Conservation (phyloP, 92 coral and sea anemone genomes). For the Parazoanthus darwini region DNA sequence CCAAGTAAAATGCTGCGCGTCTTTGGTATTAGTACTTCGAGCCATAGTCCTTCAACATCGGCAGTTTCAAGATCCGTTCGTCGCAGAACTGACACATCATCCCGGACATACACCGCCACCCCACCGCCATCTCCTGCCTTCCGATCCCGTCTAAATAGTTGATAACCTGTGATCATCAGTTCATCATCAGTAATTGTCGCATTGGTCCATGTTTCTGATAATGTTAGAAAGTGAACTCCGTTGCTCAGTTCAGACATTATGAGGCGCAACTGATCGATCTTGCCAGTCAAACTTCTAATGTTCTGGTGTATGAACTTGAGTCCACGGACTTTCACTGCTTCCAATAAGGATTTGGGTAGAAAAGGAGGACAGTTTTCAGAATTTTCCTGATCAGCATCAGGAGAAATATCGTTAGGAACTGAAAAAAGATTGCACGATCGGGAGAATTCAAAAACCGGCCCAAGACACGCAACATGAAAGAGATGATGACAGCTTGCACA, state of each 20-base stretch:
- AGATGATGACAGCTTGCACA: constrained; percentile 20
- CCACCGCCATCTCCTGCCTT: constrained; percentile 27
- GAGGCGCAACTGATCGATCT: constrained; percentile 41
- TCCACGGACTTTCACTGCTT: constrained; percentile 17
- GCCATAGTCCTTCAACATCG: constrained; percentile 20
- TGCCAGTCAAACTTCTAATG: constrained; percentile 21
- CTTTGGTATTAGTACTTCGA: constrained; percentile 21
- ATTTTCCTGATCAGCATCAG: neutral
- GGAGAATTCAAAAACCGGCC: constrained; percentile 6
- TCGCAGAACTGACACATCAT: constrained; percentile 32
- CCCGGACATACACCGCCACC: constrained; percentile 32
- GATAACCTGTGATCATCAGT: constrained; percentile 33
- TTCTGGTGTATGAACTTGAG: constrained; percentile 33
- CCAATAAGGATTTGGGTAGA: constrained; percentile 15
- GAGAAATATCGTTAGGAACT: constrained; percentile 4
- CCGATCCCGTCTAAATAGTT: constrained; percentile 16
- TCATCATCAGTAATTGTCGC: constrained; percentile 8
- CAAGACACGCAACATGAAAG: constrained; percentile 25
- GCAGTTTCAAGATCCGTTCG: constrained; percentile 30
- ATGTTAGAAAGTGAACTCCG: constrained; percentile 33
- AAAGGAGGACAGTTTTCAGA: constrained; percentile 10
- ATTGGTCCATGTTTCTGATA: constrained; percentile 35
- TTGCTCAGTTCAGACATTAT: constrained; percentile 29
- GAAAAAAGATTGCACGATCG: constrained; percentile 18
- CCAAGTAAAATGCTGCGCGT: constrained; percentile 16